A percentile compares a stretch with the other conserved stretches of the same genome.
phyloP scores from a whole-genome alignment of 2,113 vertebrate species.

The Sinocyclocheilus anophthalmus region DNA sequence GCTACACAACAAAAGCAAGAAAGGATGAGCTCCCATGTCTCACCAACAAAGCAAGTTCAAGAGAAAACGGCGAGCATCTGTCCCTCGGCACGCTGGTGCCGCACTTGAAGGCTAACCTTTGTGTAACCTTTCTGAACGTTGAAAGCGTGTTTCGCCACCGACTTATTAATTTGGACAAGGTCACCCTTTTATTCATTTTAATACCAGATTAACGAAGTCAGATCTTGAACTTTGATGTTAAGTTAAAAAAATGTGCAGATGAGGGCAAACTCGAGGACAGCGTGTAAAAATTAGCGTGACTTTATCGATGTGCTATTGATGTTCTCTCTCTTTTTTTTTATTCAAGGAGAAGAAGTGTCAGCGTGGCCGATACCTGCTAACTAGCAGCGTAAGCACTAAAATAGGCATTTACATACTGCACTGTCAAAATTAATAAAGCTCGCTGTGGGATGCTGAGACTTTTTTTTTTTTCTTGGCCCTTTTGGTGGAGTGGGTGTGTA shows the following conservation, averaged over 20 bases:
- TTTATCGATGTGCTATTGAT: conserved; percentile 61
- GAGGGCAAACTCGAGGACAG: conserved; percentile 52
- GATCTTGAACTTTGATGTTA: conserved; percentile 63
- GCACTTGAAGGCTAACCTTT: conserved; percentile 63
- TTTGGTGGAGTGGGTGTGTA: too few species aligned
- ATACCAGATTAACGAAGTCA: conserved; percentile 61
- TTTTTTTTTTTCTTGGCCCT: conserved; percentile 5
- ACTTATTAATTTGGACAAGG: conserved; percentile 69
- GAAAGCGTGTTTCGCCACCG: conserved; percentile 63
- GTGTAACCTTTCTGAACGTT: conserved; percentile 62
- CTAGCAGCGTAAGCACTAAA: conserved; percentile 56
- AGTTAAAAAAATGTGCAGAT: conserved; percentile 57
- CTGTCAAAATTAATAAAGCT: conserved; percentile 50
- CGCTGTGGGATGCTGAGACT: conserved; percentile 30
- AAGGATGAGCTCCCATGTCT: conserved; percentile 17
- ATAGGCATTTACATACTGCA: conserved; percentile 56
- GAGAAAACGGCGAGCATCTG: conserved; percentile 17
- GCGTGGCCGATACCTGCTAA: conserved; percentile 39
- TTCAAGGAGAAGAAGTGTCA: conserved; percentile 49
- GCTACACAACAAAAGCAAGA: not conserved
- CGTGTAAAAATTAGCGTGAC: conserved; percentile 54
- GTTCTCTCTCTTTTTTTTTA: conserved; percentile 39
- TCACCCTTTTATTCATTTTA: conserved; percentile 63
- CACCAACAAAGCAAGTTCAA: not conserved
- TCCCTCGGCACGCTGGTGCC: not conserved